These are phyloP conservation scores for Drosophila aldrichi DNA, from an alignment of 2,888 invertebrate genomes.

Conservation along the genomic window DNA sequence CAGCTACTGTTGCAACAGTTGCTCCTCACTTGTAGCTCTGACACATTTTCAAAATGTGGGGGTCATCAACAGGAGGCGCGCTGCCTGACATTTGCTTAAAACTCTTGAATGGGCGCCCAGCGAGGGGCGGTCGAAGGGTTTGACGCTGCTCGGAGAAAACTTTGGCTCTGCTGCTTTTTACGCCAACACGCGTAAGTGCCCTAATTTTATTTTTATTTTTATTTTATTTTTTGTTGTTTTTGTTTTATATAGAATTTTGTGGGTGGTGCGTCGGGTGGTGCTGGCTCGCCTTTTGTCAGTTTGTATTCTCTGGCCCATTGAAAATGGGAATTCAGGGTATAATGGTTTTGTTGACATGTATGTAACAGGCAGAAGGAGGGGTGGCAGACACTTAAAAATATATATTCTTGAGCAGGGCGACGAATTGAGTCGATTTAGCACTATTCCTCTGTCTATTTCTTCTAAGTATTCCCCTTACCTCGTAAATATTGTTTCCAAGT, in stretches of 20 bases:
- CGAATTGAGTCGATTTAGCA: too few species aligned
- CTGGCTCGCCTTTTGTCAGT: slow-evolving; percentile 51
- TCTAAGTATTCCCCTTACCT: too few species aligned
- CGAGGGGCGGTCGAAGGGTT: slow-evolving; percentile 4
- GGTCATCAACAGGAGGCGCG: slow-evolving; percentile 73
- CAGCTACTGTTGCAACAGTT: slow-evolving; percentile 67
- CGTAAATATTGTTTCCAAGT: too few species aligned
- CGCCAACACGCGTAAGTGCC: slow-evolving; percentile 78
- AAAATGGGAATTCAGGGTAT: too few species aligned
- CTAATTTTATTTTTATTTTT: slow-evolving; percentile 70
- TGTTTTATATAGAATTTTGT: slow-evolving; percentile 6
- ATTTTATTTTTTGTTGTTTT: slow-evolving; percentile 7
- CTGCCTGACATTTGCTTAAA: slow-evolving; percentile 76
- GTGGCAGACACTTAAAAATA: too few species aligned
- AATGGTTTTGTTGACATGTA: too few species aligned
- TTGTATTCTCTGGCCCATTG: slow-evolving; percentile 52
- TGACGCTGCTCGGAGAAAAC: slow-evolving; percentile 48
- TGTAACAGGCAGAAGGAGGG: too few species aligned
- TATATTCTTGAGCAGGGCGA: too few species aligned
- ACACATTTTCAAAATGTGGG: slow-evolving; percentile 78
- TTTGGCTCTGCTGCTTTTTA: slow-evolving; percentile 70
- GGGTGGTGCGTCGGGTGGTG: slow-evolving; percentile 24
- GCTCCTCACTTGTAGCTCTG: slow-evolving; percentile 80
- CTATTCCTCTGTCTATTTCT: too few species aligned
- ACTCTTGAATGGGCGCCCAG: slow-evolving; percentile 46